Conservation (phyloP, 2,113 vertebrate genomes). For the Mola mola region DNA sequence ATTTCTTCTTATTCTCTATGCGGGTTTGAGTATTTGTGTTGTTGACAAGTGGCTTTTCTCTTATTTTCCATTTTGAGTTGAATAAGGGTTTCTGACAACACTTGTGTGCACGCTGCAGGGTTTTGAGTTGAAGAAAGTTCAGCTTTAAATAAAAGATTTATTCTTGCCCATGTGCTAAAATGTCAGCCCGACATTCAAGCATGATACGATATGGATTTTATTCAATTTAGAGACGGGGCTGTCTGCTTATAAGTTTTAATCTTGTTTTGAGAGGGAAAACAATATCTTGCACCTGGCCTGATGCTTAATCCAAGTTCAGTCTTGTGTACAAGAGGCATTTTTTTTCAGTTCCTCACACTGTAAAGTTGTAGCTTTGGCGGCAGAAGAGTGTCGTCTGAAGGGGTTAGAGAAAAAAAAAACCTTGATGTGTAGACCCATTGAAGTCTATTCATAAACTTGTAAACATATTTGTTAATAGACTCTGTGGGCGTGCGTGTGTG, state of each 20-base stretch:
- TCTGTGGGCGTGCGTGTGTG: background rate
- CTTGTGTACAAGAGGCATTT: background rate
- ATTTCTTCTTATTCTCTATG: background rate
- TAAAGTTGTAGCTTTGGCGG: slow-evolving; percentile 1
- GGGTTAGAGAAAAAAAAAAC: slow-evolving; percentile 12
- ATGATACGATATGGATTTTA: slow-evolving; percentile 16
- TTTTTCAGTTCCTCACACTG: background rate
- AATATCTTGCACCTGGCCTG: slow-evolving; percentile 9
- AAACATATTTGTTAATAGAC: background rate
- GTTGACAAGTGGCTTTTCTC: slow-evolving; percentile 29
- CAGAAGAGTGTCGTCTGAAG: slow-evolving; percentile 4
- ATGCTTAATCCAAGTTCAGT: slow-evolving; percentile 11
- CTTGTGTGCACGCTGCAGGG: slow-evolving; percentile 39
- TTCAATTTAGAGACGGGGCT: no score
- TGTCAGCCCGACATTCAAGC: slow-evolving; percentile 6
- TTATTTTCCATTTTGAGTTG: slow-evolving; percentile 35
- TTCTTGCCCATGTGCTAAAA: slow-evolving; percentile 56
- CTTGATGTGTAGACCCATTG: slow-evolving; percentile 29
- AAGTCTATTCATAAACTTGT: slow-evolving; percentile 1
- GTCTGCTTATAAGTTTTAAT: slow-evolving; percentile 41
- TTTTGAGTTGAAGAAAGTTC: slow-evolving; percentile 51
- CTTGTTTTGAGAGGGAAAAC: slow-evolving; percentile 26
- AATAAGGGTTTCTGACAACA: slow-evolving; percentile 25
- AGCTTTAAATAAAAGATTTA: slow-evolving; percentile 56
- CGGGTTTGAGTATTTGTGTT: slow-evolving; percentile 8